Percentiles rank a stretch among this genome's conserved stretches.
These are phyloP conservation scores for Phenganax marumi DNA, from an alignment of 92 coral and sea anemone species.

Conservation along the genomic window DNA sequence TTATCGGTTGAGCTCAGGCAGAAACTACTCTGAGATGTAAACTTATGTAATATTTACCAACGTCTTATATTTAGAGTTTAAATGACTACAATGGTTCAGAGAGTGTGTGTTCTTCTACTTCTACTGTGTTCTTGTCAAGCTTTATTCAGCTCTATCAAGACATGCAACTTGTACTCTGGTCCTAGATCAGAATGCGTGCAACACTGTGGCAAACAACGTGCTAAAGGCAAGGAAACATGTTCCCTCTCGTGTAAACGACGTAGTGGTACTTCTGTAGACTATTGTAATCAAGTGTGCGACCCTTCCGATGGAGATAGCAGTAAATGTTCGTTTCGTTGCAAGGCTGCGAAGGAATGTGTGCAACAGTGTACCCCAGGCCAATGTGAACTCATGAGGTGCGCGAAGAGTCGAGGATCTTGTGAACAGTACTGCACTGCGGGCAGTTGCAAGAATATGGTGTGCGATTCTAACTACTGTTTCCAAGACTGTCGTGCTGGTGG, in stretches of 20 bases:
- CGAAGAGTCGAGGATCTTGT: constrained; percentile 3
- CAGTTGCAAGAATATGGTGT: constrained; percentile 35
- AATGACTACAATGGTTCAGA: constrained; percentile 22
- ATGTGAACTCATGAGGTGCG: constrained; percentile 37
- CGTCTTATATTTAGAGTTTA: constrained; percentile 31
- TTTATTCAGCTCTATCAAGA: neutral
- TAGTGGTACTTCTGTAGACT: neutral
- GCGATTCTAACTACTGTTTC: constrained; percentile 18
- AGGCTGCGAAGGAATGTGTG: constrained; percentile 23
- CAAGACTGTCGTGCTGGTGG: constrained; percentile 47
- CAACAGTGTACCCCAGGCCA: constrained; percentile 46
- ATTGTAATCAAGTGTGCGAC: constrained; percentile 30
- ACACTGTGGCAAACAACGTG: constrained; percentile 5
- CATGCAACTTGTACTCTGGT: constrained; percentile 22
- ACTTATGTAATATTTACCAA: neutral
- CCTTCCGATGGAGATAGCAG: constrained; percentile 14
- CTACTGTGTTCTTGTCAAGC: constrained; percentile 5
- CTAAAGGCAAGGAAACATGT: constrained; percentile 29
- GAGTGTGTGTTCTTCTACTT: neutral
- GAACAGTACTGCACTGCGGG: constrained; percentile 36
- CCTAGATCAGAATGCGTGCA: constrained; percentile 10
- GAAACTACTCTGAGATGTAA: neutral
- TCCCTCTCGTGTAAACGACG: constrained; percentile 11
- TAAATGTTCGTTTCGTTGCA: constrained; percentile 38
- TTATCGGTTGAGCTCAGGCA: neutral